phyloP scores from a whole-genome alignment of 2,888 invertebrate species.

The Melipona bicolor region DNA sequence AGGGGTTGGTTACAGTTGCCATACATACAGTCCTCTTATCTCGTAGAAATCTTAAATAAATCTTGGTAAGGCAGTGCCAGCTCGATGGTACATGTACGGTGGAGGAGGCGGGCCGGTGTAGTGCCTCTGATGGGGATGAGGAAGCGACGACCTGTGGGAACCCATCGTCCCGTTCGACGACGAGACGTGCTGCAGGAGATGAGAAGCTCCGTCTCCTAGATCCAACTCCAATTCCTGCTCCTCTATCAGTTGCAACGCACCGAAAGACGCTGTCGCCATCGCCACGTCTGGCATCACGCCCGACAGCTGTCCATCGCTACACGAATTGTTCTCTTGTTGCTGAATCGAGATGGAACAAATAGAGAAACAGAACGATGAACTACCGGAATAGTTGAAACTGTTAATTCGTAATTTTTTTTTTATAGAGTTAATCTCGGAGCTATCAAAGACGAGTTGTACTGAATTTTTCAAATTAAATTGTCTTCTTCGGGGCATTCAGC shows the following conservation, averaged over 20 bases:
- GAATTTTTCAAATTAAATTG: too few relatives aligned
- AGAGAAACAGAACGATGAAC: background rate
- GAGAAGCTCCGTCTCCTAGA: conserved; percentile 93
- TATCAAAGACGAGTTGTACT: background rate
- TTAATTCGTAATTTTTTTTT: background rate
- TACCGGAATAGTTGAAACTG: background rate
- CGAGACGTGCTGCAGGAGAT: conserved; percentile 84
- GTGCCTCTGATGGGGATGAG: conserved; percentile 81
- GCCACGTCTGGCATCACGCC: conserved; percentile 97
- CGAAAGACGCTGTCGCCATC: conserved; percentile 93
- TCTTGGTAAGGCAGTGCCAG: conserved; percentile 81
- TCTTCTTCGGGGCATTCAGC: too few relatives aligned
- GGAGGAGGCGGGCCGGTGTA: conserved; percentile 79
- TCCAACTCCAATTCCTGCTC: conserved; percentile 90
- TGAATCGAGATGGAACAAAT: conserved; percentile 23
- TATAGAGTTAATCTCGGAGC: background rate
- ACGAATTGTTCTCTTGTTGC: conserved; percentile 85
- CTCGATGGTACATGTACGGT: conserved; percentile 81
- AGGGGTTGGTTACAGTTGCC: conserved; percentile 37
- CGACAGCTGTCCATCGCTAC: conserved; percentile 89
- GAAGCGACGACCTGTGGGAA: conserved; percentile 78
- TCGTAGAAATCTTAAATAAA: conserved; percentile 77
- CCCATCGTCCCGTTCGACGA: conserved; percentile 77
- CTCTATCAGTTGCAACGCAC: conserved; percentile 88
- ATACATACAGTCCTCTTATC: conserved; percentile 42